These are phyloP conservation scores for Ormyrus rosae DNA, from an alignment of 2,888 invertebrate species.

Conservation along the genomic window DNA sequence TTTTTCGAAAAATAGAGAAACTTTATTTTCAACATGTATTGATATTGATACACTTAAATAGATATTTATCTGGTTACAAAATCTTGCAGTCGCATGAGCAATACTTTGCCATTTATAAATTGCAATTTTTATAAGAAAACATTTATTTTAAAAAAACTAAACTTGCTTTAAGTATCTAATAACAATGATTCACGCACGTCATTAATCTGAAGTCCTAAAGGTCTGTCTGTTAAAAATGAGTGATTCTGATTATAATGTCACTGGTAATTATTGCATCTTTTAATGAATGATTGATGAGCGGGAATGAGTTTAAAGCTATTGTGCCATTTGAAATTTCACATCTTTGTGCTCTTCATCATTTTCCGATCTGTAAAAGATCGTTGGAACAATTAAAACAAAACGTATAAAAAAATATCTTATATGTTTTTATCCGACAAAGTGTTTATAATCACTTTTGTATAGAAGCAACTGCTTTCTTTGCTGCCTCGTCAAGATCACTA, in stretches of 20 bases:
- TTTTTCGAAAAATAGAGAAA: neutral
- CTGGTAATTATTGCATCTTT: slow-evolving; percentile 32
- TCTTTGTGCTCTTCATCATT: slow-evolving; percentile 47
- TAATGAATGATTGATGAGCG: slow-evolving; percentile 37
- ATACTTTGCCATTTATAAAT: neutral
- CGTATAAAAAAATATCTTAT: slow-evolving; percentile 32
- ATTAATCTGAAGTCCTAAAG: slow-evolving; percentile 25
- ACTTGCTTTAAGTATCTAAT: slow-evolving; percentile 48
- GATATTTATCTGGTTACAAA: neutral
- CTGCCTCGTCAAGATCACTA: slow-evolving; percentile 93
- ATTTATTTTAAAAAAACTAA: slow-evolving; percentile 53
- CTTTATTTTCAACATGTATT: too few species aligned
- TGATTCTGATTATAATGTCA: slow-evolving; percentile 29
- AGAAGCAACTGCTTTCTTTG: slow-evolving; percentile 86
- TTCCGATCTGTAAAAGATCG: slow-evolving; percentile 55
- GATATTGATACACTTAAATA: too few species aligned
- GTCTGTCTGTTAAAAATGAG: slow-evolving; percentile 30
- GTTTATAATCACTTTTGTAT: slow-evolving; percentile 56
- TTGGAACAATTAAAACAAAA: slow-evolving; percentile 30
- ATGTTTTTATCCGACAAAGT: slow-evolving; percentile 33
- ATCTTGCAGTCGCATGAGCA: slow-evolving; percentile 10
- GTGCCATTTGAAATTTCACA: slow-evolving; percentile 53
- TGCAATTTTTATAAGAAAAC: slow-evolving; percentile 47
- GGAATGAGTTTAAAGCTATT: slow-evolving; percentile 53
- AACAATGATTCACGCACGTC: slow-evolving; percentile 45